Percentiles rank a stretch among this genome's conserved stretches.
These are phyloP conservation scores for Melitaea athalia DNA, from an alignment of 2,888 invertebrate genomes.

Conservation along the genomic window DNA sequence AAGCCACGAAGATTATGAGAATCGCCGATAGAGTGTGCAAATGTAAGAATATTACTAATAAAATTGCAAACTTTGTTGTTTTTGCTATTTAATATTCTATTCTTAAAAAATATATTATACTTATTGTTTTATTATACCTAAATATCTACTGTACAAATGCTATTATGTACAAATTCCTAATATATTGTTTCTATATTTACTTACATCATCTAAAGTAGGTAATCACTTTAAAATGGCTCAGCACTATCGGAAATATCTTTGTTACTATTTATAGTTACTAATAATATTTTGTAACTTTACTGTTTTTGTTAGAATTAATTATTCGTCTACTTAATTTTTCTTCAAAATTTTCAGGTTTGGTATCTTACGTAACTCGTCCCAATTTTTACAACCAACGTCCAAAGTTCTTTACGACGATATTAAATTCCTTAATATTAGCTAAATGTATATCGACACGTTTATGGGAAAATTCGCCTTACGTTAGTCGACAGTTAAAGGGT, in stretches of 20 bases:
- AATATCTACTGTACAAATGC: no score
- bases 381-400: slow-evolving; percentile 54
- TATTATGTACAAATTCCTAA: no score
- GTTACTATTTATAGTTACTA: no score
- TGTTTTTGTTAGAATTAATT: neutral
- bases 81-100: neutral
- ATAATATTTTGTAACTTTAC: neutral
- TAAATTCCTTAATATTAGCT: slow-evolving; percentile 83
- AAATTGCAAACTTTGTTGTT: neutral
- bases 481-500: slow-evolving; percentile 86
- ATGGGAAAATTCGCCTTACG: slow-evolving; percentile 88
- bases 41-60: slow-evolving; percentile 76
- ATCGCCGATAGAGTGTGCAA: slow-evolving; percentile 85
- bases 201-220: no score
- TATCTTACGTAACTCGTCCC: slow-evolving; percentile 79
- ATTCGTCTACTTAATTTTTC: neutral
- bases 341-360: slow-evolving; percentile 71
- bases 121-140: no score
- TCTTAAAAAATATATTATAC: no score
- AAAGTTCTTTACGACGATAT: slow-evolving; percentile 76
- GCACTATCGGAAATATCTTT: no score
- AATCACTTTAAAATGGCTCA: no score
- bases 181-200: no score
- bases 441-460: slow-evolving; percentile 86
- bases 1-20: slow-evolving; percentile 86